Conservation (phyloP, 2,113 vertebrate genomes). For the Sminthopsis crassicaudata region DNA sequence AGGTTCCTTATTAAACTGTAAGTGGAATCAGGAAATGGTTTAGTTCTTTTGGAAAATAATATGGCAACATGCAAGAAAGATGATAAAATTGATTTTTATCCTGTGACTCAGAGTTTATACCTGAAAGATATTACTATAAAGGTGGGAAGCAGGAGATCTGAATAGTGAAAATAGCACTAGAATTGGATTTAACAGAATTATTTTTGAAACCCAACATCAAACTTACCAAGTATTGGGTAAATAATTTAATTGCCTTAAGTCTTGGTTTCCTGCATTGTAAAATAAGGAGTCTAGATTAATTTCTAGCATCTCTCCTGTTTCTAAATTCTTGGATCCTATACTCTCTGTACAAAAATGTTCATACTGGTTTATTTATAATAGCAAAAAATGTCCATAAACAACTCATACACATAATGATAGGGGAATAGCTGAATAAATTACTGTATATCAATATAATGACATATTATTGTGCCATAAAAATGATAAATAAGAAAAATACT, state of each 20-base stretch:
- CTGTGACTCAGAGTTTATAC: background rate
- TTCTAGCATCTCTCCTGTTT: background rate
- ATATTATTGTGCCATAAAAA: constrained; percentile 1
- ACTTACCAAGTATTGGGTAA: background rate
- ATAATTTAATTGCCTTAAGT: background rate
- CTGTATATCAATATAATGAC: constrained; percentile 1
- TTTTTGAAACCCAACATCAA: background rate
- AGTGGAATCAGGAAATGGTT: background rate
- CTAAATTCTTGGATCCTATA: background rate
- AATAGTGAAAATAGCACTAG: background rate
- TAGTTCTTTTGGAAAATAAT: background rate
- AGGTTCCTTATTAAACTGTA: background rate
- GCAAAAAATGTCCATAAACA: background rate
- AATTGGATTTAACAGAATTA: background rate
- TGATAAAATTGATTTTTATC: background rate
- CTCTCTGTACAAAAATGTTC: background rate
- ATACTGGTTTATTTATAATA: background rate
- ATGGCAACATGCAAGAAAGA: background rate
- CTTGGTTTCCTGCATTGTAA: background rate
- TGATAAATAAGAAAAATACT: background rate
- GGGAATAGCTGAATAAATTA: background rate
- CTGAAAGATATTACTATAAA: background rate
- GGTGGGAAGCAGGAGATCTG: background rate
- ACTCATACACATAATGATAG: background rate
- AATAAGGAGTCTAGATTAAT: background rate